Conservation (phyloP, 2,888 invertebrate genomes). For the Cephus rjabovi region DNA sequence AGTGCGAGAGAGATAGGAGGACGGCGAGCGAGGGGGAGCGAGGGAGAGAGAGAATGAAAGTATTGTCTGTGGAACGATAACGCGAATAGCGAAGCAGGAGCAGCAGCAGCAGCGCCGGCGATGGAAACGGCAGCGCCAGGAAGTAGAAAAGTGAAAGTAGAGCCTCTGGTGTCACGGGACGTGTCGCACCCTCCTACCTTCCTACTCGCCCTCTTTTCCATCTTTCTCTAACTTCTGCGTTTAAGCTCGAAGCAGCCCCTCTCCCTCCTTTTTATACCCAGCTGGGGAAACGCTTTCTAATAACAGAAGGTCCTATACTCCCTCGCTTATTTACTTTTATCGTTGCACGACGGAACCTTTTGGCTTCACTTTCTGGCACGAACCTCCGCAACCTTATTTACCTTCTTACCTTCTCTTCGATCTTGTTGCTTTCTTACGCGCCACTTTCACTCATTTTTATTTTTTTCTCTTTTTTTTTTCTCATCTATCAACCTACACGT, state of each 20-base stretch:
- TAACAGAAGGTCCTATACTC: constrained; percentile 31
- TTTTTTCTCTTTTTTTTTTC: constrained; percentile 32
- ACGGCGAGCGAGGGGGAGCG: not conserved
- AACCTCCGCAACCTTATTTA: not conserved
- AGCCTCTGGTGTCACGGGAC: constrained; percentile 10
- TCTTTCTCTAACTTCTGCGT: not conserved
- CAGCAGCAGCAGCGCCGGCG: not conserved
- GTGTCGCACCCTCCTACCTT: not conserved
- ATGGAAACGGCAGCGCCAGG: not conserved
- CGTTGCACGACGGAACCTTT: constrained; percentile 17
- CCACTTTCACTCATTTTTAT: constrained; percentile 30
- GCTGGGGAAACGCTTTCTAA: constrained; percentile 35
- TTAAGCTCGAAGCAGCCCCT: constrained; percentile 4
- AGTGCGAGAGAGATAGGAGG: not conserved
- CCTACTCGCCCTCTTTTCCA: not conserved
- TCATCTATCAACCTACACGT: not conserved
- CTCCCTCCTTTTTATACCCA: not conserved
- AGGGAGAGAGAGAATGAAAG: not conserved
- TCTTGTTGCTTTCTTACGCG: not conserved
- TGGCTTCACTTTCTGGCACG: not conserved
- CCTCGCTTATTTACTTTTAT: constrained; percentile 48
- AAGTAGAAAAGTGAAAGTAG: constrained; percentile 29
- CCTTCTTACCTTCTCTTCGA: constrained; percentile 19
- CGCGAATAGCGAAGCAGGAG: not conserved
- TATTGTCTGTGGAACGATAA: not conserved